phyloP scores from a whole-genome alignment of 2,888 invertebrate species.

The Anticlea derivata region DNA sequence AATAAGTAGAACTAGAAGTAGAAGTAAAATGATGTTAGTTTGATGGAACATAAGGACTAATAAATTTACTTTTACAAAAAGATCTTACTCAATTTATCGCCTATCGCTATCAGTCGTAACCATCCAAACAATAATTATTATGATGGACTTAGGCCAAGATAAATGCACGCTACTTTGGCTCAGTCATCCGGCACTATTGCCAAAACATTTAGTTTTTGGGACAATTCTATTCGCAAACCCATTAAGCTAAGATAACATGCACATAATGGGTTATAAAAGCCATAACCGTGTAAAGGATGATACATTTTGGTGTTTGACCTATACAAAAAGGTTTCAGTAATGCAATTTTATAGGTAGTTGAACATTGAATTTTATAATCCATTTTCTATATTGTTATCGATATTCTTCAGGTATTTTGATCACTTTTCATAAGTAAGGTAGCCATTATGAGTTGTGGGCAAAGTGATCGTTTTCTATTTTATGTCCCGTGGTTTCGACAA shows the following conservation, averaged over 20 bases:
- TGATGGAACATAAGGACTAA: too few species aligned
- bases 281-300: slow-evolving; percentile 16
- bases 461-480: too few species aligned
- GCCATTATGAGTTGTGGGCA: too few species aligned
- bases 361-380: too few species aligned
- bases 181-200: slow-evolving; percentile 48
- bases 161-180: slow-evolving; percentile 55
- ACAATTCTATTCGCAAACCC: slow-evolving; percentile 28
- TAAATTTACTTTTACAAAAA: neutral
- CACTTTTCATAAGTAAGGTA: too few species aligned
- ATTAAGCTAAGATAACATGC: slow-evolving; percentile 32
- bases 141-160: slow-evolving; percentile 59
- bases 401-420: too few species aligned
- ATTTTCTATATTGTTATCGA: too few species aligned
- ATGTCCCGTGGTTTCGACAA: too few species aligned
- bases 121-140: slow-evolving; percentile 44
- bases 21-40: too few species aligned
- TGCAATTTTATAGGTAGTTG: slow-evolving; percentile 6
- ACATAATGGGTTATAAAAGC: slow-evolving; percentile 21
- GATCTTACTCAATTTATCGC: too few species aligned
- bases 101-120: slow-evolving; percentile 36
- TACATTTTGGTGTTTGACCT: slow-evolving; percentile 18
- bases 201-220: slow-evolving; percentile 42
- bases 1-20: too few species aligned
- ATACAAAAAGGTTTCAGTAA: slow-evolving; percentile 15